phyloP scores from a whole-genome alignment of 2,888 invertebrate genomes.

The Busseola fusca region DNA sequence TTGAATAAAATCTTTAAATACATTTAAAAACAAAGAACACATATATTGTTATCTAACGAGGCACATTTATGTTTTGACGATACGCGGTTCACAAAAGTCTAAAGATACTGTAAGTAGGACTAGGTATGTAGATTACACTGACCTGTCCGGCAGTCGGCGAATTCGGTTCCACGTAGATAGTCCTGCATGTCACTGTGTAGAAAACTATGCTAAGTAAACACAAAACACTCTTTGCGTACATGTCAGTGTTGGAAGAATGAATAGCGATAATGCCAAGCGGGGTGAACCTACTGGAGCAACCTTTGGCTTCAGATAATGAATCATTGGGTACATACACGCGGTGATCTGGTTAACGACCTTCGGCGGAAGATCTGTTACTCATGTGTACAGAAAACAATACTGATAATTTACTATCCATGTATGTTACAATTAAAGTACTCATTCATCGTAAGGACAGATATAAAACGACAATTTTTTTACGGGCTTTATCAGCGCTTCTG shows the following conservation, averaged over 20 bases:
- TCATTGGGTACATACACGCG: slow-evolving; percentile 46
- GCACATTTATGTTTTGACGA: slow-evolving; percentile 28
- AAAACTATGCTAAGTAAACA: slow-evolving; percentile 61
- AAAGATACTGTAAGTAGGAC: neutral
- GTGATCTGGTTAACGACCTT: slow-evolving; percentile 69
- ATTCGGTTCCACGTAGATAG: slow-evolving; percentile 76
- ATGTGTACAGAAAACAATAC: slow-evolving; percentile 24
- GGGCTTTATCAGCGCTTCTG: neutral
- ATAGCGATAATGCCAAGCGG: slow-evolving; percentile 58
- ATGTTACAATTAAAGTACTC: neutral
- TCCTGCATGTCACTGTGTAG: slow-evolving; percentile 66
- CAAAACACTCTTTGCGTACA: slow-evolving; percentile 63
- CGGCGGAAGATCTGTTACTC: slow-evolving; percentile 54
- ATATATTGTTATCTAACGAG: slow-evolving; percentile 13
- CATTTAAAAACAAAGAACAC: slow-evolving; percentile 22
- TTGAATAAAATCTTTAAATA: neutral
- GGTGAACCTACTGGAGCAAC: slow-evolving; percentile 60
- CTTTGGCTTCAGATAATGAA: slow-evolving; percentile 71
- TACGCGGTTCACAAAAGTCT: neutral
- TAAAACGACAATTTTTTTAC: neutral
- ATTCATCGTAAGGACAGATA: neutral
- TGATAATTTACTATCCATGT: neutral
- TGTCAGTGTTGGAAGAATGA: slow-evolving; percentile 66
- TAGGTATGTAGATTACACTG: slow-evolving; percentile 58
- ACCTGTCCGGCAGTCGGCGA: slow-evolving; percentile 77